Percentiles rank a stretch among this genome's conserved stretches.
Conservation (phyloP, 2,888 invertebrate genomes). For the Merodon equestris region DNA sequence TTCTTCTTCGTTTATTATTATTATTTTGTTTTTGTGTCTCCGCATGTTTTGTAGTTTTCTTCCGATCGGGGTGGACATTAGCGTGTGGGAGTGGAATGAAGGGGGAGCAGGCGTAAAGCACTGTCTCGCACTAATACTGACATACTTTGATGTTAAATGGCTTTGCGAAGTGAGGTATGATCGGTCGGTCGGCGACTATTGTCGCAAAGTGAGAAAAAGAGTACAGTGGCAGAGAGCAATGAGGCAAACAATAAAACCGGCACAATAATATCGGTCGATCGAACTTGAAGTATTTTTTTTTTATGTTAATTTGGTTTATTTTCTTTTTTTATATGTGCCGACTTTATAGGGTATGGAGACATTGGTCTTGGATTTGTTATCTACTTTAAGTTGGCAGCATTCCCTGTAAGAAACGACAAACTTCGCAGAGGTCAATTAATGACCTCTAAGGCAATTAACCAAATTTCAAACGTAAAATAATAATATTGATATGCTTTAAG, state of each 20-base stretch:
- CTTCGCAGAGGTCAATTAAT: too few relatives aligned
- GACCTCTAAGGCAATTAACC: too few relatives aligned
- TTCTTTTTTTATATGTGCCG: too few relatives aligned
- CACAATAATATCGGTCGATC: conserved; percentile 32
- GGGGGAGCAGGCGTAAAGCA: conserved; percentile 40
- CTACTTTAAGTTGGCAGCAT: too few relatives aligned
- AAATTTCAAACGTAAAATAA: too few relatives aligned
- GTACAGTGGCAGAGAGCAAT: conserved; percentile 14
- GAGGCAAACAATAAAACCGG: conserved; percentile 26
- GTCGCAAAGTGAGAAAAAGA: conserved; percentile 39
- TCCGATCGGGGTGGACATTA: conserved; percentile 13
- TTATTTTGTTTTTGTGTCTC: conserved; percentile 7
- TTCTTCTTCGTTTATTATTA: conserved; percentile 10
- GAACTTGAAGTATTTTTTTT: conserved; percentile 42
- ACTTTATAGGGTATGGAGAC: too few relatives aligned
- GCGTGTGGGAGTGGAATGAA: not conserved
- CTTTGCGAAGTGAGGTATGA: conserved; percentile 16
- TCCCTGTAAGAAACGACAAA: too few relatives aligned
- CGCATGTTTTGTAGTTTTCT: conserved; percentile 11
- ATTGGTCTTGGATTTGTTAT: not conserved
- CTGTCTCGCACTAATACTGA: conserved; percentile 43
- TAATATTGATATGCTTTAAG: too few relatives aligned
- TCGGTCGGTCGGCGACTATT: conserved; percentile 22
- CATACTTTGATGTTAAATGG: conserved; percentile 22
- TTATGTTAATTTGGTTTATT: conserved; percentile 15